A percentile compares a stretch with the other conserved stretches of the same genome.
phyloP scores from a whole-genome alignment of 1,140 invertebrate species.

The Muscidifurax raptorellus region DNA sequence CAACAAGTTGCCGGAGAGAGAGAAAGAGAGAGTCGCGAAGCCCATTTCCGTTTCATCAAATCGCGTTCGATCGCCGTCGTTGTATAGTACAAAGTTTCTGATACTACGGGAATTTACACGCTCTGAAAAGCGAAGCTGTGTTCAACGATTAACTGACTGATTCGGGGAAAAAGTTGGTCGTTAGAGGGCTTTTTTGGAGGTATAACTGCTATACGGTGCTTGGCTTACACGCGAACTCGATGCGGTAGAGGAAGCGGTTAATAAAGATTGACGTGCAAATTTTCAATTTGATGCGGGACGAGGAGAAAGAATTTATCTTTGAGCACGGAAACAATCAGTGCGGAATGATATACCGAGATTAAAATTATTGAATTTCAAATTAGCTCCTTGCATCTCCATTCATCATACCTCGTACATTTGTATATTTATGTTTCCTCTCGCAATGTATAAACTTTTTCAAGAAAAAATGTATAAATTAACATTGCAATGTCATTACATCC shows the following conservation, averaged over 20 bases:
- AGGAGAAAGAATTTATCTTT: not conserved
- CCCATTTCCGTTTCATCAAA: conserved; percentile 30
- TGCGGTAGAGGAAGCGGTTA: not conserved
- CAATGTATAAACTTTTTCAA: too few species aligned
- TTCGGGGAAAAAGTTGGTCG: not conserved
- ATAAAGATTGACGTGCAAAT: not conserved
- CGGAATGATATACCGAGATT: not conserved
- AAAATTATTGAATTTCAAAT: too few species aligned
- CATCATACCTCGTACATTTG: too few species aligned
- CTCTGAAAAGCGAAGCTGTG: not conserved
- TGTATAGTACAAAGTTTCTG: conserved; percentile 1
- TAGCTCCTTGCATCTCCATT: too few species aligned
- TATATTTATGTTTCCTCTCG: too few species aligned
- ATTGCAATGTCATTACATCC: not conserved
- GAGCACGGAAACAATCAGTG: not conserved
- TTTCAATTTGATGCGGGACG: not conserved
- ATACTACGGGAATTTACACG: not conserved
- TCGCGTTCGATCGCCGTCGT: conserved; percentile 11
- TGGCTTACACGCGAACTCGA: not conserved
- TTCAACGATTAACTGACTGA: not conserved
- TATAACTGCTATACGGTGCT: not conserved
- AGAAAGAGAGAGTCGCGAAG: not conserved
- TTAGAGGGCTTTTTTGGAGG: not conserved
- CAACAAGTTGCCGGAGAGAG: conserved; percentile 61
- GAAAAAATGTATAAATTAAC: too few species aligned